These are phyloP conservation scores for Xanthorhoe designata DNA, from an alignment of 2,888 invertebrate species.

Conservation along the genomic window DNA sequence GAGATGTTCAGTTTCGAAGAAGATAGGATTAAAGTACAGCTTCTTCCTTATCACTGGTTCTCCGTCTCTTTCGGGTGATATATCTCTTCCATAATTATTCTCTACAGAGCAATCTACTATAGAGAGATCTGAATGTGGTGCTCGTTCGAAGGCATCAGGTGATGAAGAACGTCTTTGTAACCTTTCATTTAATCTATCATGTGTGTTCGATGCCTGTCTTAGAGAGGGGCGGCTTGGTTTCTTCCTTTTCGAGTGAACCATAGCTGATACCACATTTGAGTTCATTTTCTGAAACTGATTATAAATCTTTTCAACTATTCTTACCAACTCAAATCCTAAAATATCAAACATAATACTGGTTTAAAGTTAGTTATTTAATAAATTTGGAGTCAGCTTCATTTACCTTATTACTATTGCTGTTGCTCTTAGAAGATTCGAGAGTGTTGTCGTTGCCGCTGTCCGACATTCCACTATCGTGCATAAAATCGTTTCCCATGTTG, in stretches of 20 bases:
- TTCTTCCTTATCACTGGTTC: constrained; percentile 87
- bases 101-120: constrained; percentile 76
- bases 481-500: constrained; percentile 64
- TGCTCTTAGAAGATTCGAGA: constrained; percentile 65
- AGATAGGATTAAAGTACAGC: constrained; percentile 95
- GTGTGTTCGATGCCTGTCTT: constrained; percentile 61
- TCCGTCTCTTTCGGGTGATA: constrained; percentile 66
- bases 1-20: constrained; percentile 94
- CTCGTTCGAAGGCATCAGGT: constrained; percentile 75
- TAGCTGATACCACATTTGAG: constrained; percentile 72
- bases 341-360: background rate
- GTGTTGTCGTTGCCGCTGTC: constrained; percentile 78
- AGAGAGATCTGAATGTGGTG: constrained; percentile 79
- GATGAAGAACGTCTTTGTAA: constrained; percentile 73
- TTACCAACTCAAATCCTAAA: background rate
- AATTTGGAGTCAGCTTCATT: background rate
- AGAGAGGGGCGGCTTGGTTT: constrained; percentile 68
- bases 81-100: constrained; percentile 58
- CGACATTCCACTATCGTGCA: constrained; percentile 70
- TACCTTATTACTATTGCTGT: constrained; percentile 42
- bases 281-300: constrained; percentile 73
- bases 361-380: no score
- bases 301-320: background rate
- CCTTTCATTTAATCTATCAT: constrained; percentile 65
- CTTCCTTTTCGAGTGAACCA: constrained; percentile 75